Evolutionary conservation across 2,797 vertebrate genomes (phyloP), one percentile per base, ranked within the genome.

Genomic region (Aulostomus chinensis): DNA sequence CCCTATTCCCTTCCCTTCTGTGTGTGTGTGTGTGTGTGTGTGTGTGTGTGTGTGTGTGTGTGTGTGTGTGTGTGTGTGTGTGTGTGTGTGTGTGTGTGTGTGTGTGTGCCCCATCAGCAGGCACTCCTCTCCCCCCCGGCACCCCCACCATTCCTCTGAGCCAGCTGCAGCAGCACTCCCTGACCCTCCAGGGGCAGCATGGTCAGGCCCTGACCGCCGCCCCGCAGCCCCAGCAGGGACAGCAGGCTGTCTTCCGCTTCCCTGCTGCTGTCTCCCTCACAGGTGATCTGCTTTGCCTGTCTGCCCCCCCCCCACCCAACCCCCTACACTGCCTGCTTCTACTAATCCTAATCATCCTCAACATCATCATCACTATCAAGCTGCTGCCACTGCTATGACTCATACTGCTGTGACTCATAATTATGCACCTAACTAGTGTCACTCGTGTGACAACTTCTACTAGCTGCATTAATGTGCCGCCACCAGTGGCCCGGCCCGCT

Each of bases 201-300:
- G 86, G 89, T 72, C 88, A 87, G 80, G 43, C 84, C 30, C 52
- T 64, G 3, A 83, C 88, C 51, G 60, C 74, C 17, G 69, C 88
- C 54, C 81, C 85, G 12, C 88, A 88, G 29, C 58, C 82, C 11
- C 87, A 89, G 68, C 89, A 89, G 88, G 88, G 85, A 76, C 89
- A 93, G 53, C 90, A 93, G 87, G 88, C 91, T 59, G 88, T 93
- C 78, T 91, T 90, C 85, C 88, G 84, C 78, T 92, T 94, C 68
- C 92, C 92, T 68, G 68, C 90, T 63, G 86, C 89, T 38, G 86
- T 93, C 71, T 93, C 86, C 24, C 90, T 93, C 82, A 82, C 92
- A 90, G 91, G 90, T 94, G 85, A 88, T 73, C 68, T 45, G 49
- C 52, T 54, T 69, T 56, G 69, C 73, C 65, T 50, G 67, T 9